Base-by-base conservation (phyloP, 2,113 vertebrate genomes). In the Gasterosteus nipponicus region DNA sequence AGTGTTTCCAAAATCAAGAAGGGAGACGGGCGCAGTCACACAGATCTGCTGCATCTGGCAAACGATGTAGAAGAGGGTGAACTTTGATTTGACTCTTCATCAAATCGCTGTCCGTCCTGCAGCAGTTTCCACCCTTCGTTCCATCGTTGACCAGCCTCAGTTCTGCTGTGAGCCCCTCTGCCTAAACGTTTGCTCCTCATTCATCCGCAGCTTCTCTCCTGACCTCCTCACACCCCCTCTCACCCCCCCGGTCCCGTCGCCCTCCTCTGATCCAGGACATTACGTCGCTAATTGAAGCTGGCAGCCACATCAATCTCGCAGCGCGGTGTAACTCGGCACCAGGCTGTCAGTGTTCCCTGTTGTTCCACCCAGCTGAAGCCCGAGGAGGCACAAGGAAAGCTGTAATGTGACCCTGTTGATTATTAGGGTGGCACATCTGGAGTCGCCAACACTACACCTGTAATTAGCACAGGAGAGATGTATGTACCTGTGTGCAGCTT, bases 241-340 rank as follows among this genome's bases (percentile, higher is more conserved):
- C 49, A 10, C 7, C 66, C 29, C 54, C 57, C 35, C 33, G 5
- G 12, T 61, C 67, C n/a, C 38, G 3, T 26, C 22, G 22, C 22
- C 22, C 31, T 69, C 63, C 81, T 73, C 80, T 69, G 59, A 82
- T 88, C 67, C 29, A 1, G 66, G 51, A 81, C 72, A 71, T 66
- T 33, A 59, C 39, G 4, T 69, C 74, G 76, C 54, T 88, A 83
- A 89, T 86, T 73, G 81, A 80, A 81, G 74, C 81, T 85, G 93
- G 93, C 92, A 92, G 77, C 73, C 83, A 56, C 75, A 85, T 91
- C 72, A 64, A 77, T 90, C 88, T 79, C 53, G 4, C 58, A 42
- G 72, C 35, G 78, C 49, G 73, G 53, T 41, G 69, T 60, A 69
- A 74, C 74, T 73, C 47, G 63, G 88, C 76, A 39, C 49, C 72